phyloP scores from a whole-genome alignment of 1,140 invertebrate genomes.

The Drosophila repleta region DNA sequence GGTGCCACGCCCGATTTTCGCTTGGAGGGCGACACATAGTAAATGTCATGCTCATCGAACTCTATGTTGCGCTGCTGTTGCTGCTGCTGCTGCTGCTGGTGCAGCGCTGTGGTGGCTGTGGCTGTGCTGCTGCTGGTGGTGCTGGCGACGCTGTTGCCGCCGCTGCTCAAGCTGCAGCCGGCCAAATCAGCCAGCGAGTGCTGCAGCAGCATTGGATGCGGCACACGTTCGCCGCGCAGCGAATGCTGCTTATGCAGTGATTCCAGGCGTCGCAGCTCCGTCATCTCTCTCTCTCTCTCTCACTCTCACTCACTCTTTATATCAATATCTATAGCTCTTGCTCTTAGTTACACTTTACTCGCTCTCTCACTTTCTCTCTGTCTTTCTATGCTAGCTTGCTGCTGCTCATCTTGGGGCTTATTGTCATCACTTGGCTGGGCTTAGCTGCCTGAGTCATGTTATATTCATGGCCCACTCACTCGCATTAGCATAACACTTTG shows the following conservation, averaged over 20 bases:
- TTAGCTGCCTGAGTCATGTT: conserved; percentile 60
- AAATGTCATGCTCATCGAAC: conserved; percentile 80
- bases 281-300: conserved; percentile 42
- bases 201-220: conserved; percentile 54
- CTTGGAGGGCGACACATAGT: conserved; percentile 78
- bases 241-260: conserved; percentile 67
- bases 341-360: conserved; percentile 1
- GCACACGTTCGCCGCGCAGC: conserved; percentile 42
- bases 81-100: conserved; percentile 15
- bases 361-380: conserved; percentile 6
- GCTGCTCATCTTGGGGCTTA: conserved; percentile 54
- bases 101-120: conserved; percentile 65
- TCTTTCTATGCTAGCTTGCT: conserved; percentile 13
- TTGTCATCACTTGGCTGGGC: conserved; percentile 66
- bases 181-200: conserved; percentile 66
- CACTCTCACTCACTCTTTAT: background rate
- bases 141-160: conserved; percentile 72
- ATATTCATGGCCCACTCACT: conserved; percentile 62
- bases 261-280: conserved; percentile 55
- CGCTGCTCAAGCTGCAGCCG: conserved; percentile 68
- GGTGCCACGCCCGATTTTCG: conserved; percentile 68
- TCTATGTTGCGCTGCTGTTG: conserved; percentile 50
- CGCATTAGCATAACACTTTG: conserved; percentile 78
- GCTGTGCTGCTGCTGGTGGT: conserved; percentile 76
- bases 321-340: conserved; percentile 5